Evolutionary conservation across 2,888 invertebrate species (phyloP).

Genomic region (Leptinotarsa juncta): DNA sequence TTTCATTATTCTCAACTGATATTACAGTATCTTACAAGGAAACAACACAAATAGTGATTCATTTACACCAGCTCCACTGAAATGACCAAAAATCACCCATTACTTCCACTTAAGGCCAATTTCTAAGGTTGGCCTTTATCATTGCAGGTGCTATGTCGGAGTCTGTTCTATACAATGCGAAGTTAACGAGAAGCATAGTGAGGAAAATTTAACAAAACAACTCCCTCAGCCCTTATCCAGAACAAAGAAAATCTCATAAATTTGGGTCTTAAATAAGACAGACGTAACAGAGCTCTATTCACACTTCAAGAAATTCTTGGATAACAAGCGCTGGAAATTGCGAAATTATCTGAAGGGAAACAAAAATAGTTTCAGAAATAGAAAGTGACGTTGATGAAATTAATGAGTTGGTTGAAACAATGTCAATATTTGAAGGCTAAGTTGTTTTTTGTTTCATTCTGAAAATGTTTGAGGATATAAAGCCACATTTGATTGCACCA

Average conservation of each 20-base stretch:
- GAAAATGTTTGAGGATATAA: too few relatives aligned
- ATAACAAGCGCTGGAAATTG: slow-evolving; percentile 22
- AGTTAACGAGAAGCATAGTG: slow-evolving; percentile 18
- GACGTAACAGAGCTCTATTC: slow-evolving; percentile 29
- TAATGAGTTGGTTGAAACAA: neutral
- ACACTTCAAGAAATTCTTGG: slow-evolving; percentile 28
- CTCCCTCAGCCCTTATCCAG: slow-evolving; percentile 26
- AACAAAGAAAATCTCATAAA: slow-evolving; percentile 34
- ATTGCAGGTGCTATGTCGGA: slow-evolving; percentile 13
- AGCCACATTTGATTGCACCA: too few relatives aligned
- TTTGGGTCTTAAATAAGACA: slow-evolving; percentile 28
- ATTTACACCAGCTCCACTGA: neutral
- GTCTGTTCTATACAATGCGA: slow-evolving; percentile 11
- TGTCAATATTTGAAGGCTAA: too few relatives aligned
- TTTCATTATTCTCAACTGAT: too few relatives aligned
- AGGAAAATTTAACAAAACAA: slow-evolving; percentile 26
- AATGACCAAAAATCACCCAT: slow-evolving; percentile 3
- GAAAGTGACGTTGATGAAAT: neutral
- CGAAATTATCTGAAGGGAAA: slow-evolving; percentile 2
- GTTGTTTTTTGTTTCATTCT: too few relatives aligned
- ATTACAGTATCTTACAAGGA: too few relatives aligned
- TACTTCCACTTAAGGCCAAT: neutral
- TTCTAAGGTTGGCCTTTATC: neutral
- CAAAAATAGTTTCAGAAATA: slow-evolving; percentile 1
- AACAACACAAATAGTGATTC: neutral